Conservation (phyloP, 2,113 vertebrate genomes). For the Gnathonemus longibarbis region DNA sequence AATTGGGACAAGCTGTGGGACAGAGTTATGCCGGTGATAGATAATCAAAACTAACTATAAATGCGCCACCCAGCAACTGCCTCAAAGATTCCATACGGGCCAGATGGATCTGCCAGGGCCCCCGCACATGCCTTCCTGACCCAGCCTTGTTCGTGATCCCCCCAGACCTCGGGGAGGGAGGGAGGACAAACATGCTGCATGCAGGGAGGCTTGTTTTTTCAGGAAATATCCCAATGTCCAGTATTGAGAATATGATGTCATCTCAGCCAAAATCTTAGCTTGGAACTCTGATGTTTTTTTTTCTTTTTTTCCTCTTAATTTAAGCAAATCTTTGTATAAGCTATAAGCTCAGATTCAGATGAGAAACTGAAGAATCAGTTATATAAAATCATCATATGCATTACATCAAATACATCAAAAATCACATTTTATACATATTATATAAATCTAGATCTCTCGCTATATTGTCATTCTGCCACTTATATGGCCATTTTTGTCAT, state of each 20-base stretch:
- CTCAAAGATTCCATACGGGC: slow-evolving; percentile 49
- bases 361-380: background rate
- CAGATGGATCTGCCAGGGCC: slow-evolving; percentile 41
- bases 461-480: background rate
- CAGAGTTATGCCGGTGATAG: slow-evolving; percentile 30
- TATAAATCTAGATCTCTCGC: background rate
- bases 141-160: slow-evolving; percentile 41
- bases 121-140: slow-evolving; percentile 48
- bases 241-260: background rate
- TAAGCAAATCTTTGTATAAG: background rate
- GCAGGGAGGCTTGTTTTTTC: background rate
- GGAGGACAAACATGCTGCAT: background rate
- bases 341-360: background rate
- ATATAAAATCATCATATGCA: background rate
- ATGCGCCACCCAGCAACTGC: slow-evolving; percentile 45
- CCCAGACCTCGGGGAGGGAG: slow-evolving; percentile 6
- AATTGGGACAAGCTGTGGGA: slow-evolving; percentile 61
- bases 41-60: slow-evolving; percentile 63
- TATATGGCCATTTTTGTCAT: background rate
- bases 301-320: background rate
- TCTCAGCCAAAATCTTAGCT: background rate
- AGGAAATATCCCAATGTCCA: background rate
- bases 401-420: background rate
- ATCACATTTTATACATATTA: background rate
- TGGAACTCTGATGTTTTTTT: background rate